phyloP scores from a whole-genome alignment of 1,140 invertebrate species.

The Trachymyrmex septentrionalis region DNA sequence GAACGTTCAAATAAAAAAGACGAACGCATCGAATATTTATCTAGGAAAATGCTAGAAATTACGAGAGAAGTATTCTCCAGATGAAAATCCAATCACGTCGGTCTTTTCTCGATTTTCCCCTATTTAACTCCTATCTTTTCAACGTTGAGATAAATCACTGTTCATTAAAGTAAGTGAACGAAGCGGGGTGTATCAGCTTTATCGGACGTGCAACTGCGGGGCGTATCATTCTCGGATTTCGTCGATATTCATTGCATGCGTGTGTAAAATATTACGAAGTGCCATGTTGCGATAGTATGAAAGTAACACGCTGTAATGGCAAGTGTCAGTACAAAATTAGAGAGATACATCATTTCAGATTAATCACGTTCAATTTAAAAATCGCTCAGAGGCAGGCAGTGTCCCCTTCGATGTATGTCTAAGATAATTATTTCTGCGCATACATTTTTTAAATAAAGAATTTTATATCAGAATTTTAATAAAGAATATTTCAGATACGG shows the following conservation, averaged over 20 bases:
- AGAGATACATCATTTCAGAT: neutral
- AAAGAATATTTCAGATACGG: neutral
- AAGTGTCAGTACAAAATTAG: neutral
- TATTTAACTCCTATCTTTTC: constrained; percentile 5
- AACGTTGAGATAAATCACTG: constrained; percentile 45
- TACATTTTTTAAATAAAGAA: neutral
- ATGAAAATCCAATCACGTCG: constrained; percentile 27
- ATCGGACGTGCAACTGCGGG: constrained; percentile 7
- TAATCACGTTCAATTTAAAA: neutral
- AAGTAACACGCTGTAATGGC: neutral
- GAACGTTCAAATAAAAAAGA: neutral
- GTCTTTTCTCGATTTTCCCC: constrained; percentile 16
- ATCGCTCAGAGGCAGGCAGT: neutral
- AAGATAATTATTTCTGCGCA: neutral
- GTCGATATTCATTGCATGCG: neutral
- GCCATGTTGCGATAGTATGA: neutral
- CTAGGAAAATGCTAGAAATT: neutral
- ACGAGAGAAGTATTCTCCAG: neutral
- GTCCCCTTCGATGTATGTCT: neutral
- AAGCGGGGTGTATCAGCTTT: neutral
- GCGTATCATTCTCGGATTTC: constrained; percentile 34
- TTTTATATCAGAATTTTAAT: neutral
- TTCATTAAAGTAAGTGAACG: neutral
- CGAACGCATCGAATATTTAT: neutral
- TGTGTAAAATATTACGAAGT: neutral